These are phyloP conservation scores for Diorhabda elongata DNA, from an alignment of 1,140 invertebrate genomes.

Conservation along the genomic window DNA sequence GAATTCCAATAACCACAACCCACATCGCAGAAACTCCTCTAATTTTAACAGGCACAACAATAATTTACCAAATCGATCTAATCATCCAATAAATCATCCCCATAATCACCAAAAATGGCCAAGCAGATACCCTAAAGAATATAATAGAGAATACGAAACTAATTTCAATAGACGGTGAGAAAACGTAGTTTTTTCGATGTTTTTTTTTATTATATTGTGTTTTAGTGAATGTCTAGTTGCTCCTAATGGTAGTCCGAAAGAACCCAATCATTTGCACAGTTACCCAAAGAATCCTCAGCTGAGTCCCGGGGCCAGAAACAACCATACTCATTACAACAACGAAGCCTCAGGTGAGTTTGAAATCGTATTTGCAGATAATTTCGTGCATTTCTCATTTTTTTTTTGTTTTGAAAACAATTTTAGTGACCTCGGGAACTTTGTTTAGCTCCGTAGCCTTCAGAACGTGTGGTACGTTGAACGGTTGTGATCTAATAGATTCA, in stretches of 20 bases:
- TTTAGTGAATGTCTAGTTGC: constrained; percentile 44
- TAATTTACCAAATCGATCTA: constrained; percentile 39
- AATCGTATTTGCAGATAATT: constrained; percentile 6
- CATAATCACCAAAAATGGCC: constrained; percentile 45
- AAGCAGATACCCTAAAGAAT: constrained; percentile 45
- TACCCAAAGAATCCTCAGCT: constrained; percentile 44
- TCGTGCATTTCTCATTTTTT: background rate
- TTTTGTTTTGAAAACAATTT: constrained; percentile 3
- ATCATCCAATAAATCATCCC: constrained; percentile 26
- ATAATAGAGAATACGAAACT: constrained; percentile 44
- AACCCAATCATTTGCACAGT: constrained; percentile 42
- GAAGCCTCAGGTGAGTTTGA: constrained; percentile 39
- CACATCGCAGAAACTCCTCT: constrained; percentile 44
- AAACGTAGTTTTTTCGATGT: constrained; percentile 13
- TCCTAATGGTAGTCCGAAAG: constrained; percentile 42
- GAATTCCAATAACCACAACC: constrained; percentile 47
- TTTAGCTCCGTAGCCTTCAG: background rate
- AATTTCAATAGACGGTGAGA: constrained; percentile 45
- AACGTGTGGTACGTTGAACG: too few relatives aligned
- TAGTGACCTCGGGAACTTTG: background rate
- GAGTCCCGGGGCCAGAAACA: constrained; percentile 41
- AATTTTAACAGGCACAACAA: constrained; percentile 43
- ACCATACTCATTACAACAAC: constrained; percentile 42
- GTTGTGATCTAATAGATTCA: too few relatives aligned
- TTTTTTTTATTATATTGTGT: constrained; percentile 15